A percentile compares a stretch with the other conserved stretches of the same genome.
phyloP scores from a whole-genome alignment of 2,113 vertebrate species.

The Grus americana region DNA sequence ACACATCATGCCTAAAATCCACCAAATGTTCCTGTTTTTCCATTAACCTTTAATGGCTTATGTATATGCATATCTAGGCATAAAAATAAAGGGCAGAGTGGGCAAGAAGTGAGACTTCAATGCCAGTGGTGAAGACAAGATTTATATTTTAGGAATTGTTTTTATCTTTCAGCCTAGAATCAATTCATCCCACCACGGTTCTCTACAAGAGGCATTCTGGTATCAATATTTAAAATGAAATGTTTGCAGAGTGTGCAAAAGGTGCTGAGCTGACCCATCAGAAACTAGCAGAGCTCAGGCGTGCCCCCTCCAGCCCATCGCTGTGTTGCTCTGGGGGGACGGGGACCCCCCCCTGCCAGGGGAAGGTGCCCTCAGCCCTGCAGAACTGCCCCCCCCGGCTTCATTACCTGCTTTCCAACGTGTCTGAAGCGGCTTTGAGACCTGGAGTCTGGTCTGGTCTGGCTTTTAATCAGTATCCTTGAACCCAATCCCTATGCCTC shows the following conservation, averaged over 20 bases:
- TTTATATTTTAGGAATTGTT: neutral
- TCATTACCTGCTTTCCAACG: neutral
- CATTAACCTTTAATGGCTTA: neutral
- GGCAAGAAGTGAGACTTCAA: neutral
- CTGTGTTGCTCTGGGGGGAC: accelerated
- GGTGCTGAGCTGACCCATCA: neutral
- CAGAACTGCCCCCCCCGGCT: too few relatives aligned
- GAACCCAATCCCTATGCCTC: accelerated
- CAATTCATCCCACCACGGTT: neutral
- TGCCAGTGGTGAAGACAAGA: neutral
- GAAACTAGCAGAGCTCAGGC: neutral
- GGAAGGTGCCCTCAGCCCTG: neutral
- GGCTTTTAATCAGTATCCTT: neutral
- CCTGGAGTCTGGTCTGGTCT: too few relatives aligned
- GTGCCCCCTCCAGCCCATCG: neutral
- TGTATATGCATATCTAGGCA: too few relatives aligned
- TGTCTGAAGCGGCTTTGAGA: neutral
- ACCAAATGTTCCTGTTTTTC: neutral
- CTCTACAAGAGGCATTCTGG: neutral
- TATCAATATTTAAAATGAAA: neutral
- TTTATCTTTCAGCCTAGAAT: neutral
- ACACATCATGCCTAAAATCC: neutral
- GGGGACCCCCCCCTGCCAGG: neutral
- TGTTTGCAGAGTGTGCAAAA: too few relatives aligned
- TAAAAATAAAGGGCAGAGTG: neutral